Evolutionary conservation across 1,140 invertebrate species (phyloP), one percentile per base, ranked within the genome.

Genomic region (Philopotamus ludificatus): DNA sequence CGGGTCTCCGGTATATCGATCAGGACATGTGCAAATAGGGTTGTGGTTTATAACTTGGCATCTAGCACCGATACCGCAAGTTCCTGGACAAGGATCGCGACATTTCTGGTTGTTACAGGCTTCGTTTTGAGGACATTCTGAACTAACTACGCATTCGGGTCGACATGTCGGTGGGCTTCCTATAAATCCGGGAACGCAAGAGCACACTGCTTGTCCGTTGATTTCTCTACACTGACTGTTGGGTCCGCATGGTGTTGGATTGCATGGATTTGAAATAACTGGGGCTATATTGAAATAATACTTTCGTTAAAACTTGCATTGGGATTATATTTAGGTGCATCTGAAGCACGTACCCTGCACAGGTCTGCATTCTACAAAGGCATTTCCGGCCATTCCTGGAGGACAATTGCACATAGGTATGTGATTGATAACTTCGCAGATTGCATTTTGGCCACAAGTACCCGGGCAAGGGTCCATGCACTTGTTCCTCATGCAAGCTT

Each of bases 241-340:
- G 0, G 88, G 85, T 15, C 89, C 89, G 78, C 90, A 92, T 2
- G 89, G 89, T 2, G 87, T 88, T 51, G 88, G 88, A 60, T 82
- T 74, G 70, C 89, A 91, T 9, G 87, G 87, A 74, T 89, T 72
- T 3, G 81, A 75, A 28, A 73, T 72, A 16, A 75, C 67, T 44
- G 73, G 50, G 47, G 71, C 70, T 15, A 66, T 50, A 63, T 74
- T 3, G 16, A 2, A 49, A 1, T 15, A 8, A 3, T 22, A 15
- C 66, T 20, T 41, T 51, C 7, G 9, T 4, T 16, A 42, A 57
- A n/a, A n/a, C n/a, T n/a, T 57, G 21, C 3, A 16, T 18, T 39
- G 12, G 15, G 25, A 16, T 12, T 45, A 2, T 3, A 20, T 2
- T 42, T 3, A 21, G 22, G 12, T 34, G 51, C 66, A 80, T 81